Evolutionary conservation across 2,888 invertebrate genomes (phyloP), one percentile per base, ranked within the genome.

Genomic region (Malthinus flaveolus): DNA sequence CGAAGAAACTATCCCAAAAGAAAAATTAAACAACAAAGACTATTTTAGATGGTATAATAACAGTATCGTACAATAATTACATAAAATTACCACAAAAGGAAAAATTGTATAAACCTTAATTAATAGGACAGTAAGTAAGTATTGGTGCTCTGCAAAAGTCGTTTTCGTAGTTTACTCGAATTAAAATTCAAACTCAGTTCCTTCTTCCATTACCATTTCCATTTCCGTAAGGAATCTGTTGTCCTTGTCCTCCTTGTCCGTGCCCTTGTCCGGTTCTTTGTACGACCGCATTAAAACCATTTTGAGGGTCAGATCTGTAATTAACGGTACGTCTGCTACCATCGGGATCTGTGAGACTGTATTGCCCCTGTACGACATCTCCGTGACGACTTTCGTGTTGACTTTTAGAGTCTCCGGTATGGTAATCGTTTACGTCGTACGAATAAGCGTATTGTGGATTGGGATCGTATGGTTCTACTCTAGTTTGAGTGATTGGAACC

Each of bases 321-420:
- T 75, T 73, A 0, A 77, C 77, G 13, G 74, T 74, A 54, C 77
- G 70, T 46, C 76, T 69, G 57, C 73, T 71, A 54, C 77, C 77
- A 66, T 76, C 77, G 1, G 77, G 75, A 59, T 77, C 77, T 10
- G 72, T 74, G 15, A 77, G 63, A 56, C 75, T 77, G 68, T 78
- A 78, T 62, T 75, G 75, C 1, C 77, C 77, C 46, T 71, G 70
- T 37, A 78, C 77, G 23, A 73, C 68, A 58, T 78, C 75, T 3
- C 77, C 77, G 51, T 72, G 62, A 36, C 77, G 70, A 8, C 68
- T 69, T 64, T 78, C 77, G 61, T 76, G 73, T 61, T 78, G 78
- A 59, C 73, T 76, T 55, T 78, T 78, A 15, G 73, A 74, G 62
- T 78, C 78, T 1, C 78, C 78, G 12, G 77, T 77, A 36, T 72